These are phyloP conservation scores for Litoditis marina DNA, from an alignment of 2,888 invertebrate species.

Conservation along the genomic window DNA sequence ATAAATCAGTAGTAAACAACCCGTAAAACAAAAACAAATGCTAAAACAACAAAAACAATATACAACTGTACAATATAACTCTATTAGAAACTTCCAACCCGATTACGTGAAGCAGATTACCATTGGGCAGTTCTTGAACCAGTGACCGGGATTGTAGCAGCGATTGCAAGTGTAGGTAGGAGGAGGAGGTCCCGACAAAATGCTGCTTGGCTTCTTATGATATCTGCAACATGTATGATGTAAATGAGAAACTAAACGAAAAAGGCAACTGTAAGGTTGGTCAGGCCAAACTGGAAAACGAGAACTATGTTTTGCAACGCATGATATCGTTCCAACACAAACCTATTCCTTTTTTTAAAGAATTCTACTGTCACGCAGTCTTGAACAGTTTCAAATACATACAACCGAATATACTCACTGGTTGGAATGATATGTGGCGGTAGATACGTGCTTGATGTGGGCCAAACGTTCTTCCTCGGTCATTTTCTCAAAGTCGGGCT, in stretches of 20 bases:
- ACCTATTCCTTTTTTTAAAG: too few species aligned
- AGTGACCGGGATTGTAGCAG: slow-evolving; percentile 91
- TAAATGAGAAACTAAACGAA: background rate
- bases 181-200: slow-evolving; percentile 84
- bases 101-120: slow-evolving; percentile 28
- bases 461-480: slow-evolving; percentile 95
- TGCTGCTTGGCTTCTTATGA: slow-evolving; percentile 77
- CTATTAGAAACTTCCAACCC: background rate
- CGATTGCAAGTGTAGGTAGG: slow-evolving; percentile 88
- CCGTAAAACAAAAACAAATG: background rate
- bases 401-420: slow-evolving; percentile 74
- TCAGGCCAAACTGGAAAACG: background rate
- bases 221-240: slow-evolving; percentile 71
- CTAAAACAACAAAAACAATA: background rate
- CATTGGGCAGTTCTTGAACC: slow-evolving; percentile 89
- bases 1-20: background rate
- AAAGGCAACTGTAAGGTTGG: background rate
- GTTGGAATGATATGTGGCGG: slow-evolving; percentile 92
- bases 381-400: too few species aligned
- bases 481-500: slow-evolving; percentile 71
- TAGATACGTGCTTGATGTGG: slow-evolving; percentile 95
- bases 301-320: too few species aligned
- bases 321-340: too few species aligned
- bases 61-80: background rate
- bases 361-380: too few species aligned